These are phyloP conservation scores for Glaucopsyche alexis DNA, from an alignment of 2,888 invertebrate genomes.

Conservation along the genomic window DNA sequence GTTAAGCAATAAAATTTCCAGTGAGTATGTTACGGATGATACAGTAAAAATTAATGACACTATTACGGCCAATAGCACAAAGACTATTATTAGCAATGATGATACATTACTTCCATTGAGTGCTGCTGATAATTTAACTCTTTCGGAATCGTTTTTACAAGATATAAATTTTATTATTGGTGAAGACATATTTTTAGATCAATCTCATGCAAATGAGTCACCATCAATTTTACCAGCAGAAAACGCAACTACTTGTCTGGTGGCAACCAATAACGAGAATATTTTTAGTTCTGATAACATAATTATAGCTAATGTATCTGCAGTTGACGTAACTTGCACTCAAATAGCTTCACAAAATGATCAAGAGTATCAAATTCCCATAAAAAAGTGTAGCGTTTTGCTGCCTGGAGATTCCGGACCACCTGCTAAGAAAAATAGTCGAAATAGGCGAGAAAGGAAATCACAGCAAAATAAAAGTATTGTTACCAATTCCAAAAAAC, in stretches of 20 bases:
- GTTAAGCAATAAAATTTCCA: not conserved
- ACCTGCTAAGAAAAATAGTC: too few relatives aligned
- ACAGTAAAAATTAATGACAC: not conserved
- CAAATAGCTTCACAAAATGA: too few relatives aligned
- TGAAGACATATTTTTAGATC: slow-evolving; percentile 7
- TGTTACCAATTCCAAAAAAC: too few relatives aligned
- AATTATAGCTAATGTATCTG: too few relatives aligned
- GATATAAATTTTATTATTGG: not conserved
- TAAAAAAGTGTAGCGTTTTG: too few relatives aligned
- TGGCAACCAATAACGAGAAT: not conserved
- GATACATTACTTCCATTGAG: not conserved
- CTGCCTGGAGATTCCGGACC: too few relatives aligned
- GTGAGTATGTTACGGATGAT: not conserved
- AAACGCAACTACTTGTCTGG: not conserved
- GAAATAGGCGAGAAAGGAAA: too few relatives aligned
- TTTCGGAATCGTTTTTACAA: not conserved
- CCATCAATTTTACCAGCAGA: not conserved
- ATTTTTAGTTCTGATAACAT: too few relatives aligned
- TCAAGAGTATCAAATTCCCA: too few relatives aligned
- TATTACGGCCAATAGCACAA: not conserved
- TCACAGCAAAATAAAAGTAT: too few relatives aligned
- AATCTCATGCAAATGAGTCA: slow-evolving; percentile 3
- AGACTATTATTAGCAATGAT: slow-evolving; percentile 4
- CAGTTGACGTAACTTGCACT: too few relatives aligned
- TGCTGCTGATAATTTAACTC: slow-evolving; percentile 3